These are phyloP conservation scores for Notolepis coatsorum DNA, from an alignment of 2,797 vertebrate genomes.

Conservation along the genomic window DNA sequence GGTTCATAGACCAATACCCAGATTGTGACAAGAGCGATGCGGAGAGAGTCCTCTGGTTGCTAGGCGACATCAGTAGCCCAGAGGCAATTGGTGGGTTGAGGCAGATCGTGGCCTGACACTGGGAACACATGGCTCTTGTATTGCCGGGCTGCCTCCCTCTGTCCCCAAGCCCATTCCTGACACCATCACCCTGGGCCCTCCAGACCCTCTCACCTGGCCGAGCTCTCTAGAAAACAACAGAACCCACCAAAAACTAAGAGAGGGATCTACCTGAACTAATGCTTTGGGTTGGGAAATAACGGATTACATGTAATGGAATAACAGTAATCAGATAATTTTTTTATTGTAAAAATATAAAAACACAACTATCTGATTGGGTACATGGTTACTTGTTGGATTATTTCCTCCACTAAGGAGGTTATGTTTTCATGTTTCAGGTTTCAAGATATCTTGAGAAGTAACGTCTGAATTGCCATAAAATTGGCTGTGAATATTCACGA, in stretches of 20 bases:
- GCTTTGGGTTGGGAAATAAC: no score
- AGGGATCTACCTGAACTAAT: no score
- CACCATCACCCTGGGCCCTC: not conserved
- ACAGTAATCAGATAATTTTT: no score
- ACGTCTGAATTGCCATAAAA: no score
- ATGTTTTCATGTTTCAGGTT: no score
- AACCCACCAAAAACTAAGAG: constrained; percentile 4
- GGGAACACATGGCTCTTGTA: constrained; percentile 68
- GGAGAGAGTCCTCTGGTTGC: constrained; percentile 69
- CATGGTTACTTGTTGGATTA: no score
- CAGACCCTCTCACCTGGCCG: constrained; percentile 49
- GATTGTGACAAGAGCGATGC: constrained; percentile 49
- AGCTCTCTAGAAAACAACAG: constrained; percentile 39
- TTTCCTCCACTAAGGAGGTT: no score
- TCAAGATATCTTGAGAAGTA: no score
- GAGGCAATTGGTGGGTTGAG: constrained; percentile 48
- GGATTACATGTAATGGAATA: no score
- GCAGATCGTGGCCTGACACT: constrained; percentile 15
- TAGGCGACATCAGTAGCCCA: constrained; percentile 48
- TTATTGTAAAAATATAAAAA: no score
- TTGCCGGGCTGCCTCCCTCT: constrained; percentile 26
- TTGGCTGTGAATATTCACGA: no score
- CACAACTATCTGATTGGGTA: no score
- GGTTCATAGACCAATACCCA: constrained; percentile 10
- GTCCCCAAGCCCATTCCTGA: constrained; percentile 22